These are phyloP conservation scores for Mallateleia sp. DNA, from an alignment of 2,888 invertebrate genomes.

Conservation along the genomic window DNA sequence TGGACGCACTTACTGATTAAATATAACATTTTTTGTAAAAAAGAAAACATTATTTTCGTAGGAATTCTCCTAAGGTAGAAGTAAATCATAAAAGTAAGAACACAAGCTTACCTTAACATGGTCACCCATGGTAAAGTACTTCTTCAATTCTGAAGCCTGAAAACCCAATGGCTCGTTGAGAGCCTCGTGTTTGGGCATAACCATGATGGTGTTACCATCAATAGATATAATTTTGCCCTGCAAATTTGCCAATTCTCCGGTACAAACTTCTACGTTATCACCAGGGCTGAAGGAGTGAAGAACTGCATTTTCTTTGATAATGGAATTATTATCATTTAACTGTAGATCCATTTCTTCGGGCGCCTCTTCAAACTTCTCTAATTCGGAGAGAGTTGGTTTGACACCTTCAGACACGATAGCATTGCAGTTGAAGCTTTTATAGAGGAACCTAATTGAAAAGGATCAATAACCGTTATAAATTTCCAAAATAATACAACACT, in stretches of 20 bases:
- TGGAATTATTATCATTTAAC: constrained; percentile 90
- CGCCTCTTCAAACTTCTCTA: constrained; percentile 98
- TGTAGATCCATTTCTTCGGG: constrained; percentile 97
- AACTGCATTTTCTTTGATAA: constrained; percentile 92
- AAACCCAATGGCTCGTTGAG: constrained; percentile 97
- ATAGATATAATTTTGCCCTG: constrained; percentile 93
- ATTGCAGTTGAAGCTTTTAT: constrained; percentile 98
- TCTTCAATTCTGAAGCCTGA: constrained; percentile 97
- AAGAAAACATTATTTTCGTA: no score
- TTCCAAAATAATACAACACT: no score
- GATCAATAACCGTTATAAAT: constrained; percentile 16
- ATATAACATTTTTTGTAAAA: no score
- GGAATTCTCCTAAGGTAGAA: no score
- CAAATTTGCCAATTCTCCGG: constrained; percentile 38
- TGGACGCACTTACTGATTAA: no score
- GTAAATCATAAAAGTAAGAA: no score
- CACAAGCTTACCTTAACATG: constrained; percentile 99
- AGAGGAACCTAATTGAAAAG: constrained; percentile 93
- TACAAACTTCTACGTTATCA: constrained; percentile 82
- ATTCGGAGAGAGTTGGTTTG: constrained; percentile 98
- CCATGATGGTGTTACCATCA: constrained; percentile 98
- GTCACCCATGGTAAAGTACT: constrained; percentile 99
- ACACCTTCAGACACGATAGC: constrained; percentile 98
- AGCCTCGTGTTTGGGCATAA: constrained; percentile 99
- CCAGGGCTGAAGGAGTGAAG: constrained; percentile 95